Conservation (phyloP, 2,797 vertebrate species). For the Protosalanx chinensis region DNA sequence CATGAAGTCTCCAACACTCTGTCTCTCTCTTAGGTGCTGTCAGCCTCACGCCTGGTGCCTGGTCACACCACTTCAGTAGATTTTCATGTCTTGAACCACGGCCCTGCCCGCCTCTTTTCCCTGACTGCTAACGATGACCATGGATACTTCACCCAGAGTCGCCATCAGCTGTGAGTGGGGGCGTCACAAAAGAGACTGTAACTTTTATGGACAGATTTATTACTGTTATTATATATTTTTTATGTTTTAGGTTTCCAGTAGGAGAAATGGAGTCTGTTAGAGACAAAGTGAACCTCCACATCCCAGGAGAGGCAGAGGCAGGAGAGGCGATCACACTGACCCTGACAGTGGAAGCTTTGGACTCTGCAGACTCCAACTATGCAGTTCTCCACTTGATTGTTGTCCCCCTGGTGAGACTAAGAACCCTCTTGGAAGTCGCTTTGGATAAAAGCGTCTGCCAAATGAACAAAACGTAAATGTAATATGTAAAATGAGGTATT, state of each 20-base stretch:
- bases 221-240: too few relatives aligned
- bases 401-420: conserved; percentile 60
- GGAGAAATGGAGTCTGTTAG: conserved; percentile 57
- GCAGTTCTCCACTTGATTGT: conserved; percentile 72
- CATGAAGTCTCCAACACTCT: background rate
- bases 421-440: background rate
- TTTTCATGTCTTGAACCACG: conserved; percentile 72
- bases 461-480: too few relatives aligned
- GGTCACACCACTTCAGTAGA: conserved; percentile 63
- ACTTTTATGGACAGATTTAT: background rate
- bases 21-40: conserved; percentile 57
- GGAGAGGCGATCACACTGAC: conserved; percentile 72
- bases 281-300: conserved; percentile 66
- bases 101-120: conserved; percentile 62
- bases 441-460: too few relatives aligned
- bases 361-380: conserved; percentile 69
- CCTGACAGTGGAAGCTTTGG: conserved; percentile 58
- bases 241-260: conserved; percentile 52
- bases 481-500: too few relatives aligned
- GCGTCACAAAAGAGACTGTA: background rate
- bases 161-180: conserved; percentile 56
- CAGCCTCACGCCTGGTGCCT: conserved; percentile 62
- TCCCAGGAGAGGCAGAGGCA: conserved; percentile 60
- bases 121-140: conserved; percentile 67
- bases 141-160: conserved; percentile 62